These are phyloP conservation scores for Laterallus jamaicensis DNA, from an alignment of 2,113 vertebrate genomes.

Conservation along the genomic window DNA sequence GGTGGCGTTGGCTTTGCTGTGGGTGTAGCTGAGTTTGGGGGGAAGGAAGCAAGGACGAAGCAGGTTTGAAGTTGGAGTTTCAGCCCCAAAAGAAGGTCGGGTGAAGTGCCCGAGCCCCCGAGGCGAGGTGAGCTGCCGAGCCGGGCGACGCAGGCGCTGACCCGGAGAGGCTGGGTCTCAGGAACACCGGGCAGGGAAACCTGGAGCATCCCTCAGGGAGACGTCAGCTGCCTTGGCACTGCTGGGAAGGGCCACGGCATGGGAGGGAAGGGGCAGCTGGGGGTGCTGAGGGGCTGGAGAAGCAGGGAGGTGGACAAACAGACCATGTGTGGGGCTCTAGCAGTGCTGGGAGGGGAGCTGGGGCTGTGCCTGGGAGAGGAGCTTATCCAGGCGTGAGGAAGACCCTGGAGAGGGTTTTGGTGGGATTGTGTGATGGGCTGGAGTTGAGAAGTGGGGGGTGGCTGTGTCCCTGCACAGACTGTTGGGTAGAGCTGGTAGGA, in stretches of 20 bases:
- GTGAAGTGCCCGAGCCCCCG: too few species aligned
- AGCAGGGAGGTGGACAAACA: not conserved
- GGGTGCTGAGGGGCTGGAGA: too few species aligned
- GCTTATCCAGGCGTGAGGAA: not conserved
- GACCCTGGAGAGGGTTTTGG: not conserved
- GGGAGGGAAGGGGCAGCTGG: not conserved
- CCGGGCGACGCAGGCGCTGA: not conserved
- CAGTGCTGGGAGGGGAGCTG: too few species aligned
- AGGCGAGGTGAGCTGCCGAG: constrained; percentile 6
- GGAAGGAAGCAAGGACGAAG: not conserved
- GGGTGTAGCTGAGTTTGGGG: not conserved
- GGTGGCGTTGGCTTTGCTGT: not conserved
- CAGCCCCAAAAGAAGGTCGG: too few species aligned
- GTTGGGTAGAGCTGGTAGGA: rapidly evolving
- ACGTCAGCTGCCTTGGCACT: not conserved
- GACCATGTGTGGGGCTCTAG: rapidly evolving
- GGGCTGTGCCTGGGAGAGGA: not conserved
- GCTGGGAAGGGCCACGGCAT: not conserved
- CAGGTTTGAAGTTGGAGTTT: not conserved
- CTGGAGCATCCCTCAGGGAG: not conserved
- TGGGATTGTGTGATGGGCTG: rapidly evolving
- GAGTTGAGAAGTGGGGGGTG: too few species aligned
- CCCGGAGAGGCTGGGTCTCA: not conserved
- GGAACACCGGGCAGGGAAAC: not conserved
- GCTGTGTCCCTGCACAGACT: not conserved